Evolutionary conservation across 2,888 invertebrate species (phyloP).

Genomic region (Apamea crenata): DNA sequence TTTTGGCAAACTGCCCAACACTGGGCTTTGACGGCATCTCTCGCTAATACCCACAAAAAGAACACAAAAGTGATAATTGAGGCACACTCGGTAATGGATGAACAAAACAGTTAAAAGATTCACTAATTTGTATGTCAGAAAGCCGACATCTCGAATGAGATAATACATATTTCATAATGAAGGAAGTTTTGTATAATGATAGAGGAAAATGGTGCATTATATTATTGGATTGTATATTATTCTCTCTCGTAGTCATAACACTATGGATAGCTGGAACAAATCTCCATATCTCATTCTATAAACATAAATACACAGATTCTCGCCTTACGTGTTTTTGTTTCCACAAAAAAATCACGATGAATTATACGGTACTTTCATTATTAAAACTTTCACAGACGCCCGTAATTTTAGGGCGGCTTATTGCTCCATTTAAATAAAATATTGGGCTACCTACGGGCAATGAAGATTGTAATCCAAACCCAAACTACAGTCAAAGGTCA

Average conservation of each 20-base stretch:
- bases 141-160: constrained; percentile 43
- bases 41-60: constrained; percentile 71
- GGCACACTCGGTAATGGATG: constrained; percentile 61
- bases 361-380: not conserved
- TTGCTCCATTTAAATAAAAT: constrained; percentile 8
- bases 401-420: not conserved
- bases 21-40: constrained; percentile 75
- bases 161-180: constrained; percentile 37
- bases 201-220: not conserved
- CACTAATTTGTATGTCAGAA: constrained; percentile 49
- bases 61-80: constrained; percentile 78
- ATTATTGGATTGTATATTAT: constrained; percentile 20
- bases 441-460: not conserved
- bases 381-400: not conserved
- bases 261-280: constrained; percentile 11
- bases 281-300: constrained; percentile 1
- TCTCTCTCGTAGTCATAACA: constrained; percentile 23
- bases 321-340: not conserved
- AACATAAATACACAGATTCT: not conserved
- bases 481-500: constrained; percentile 28
- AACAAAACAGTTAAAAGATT: constrained; percentile 53
- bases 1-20: constrained; percentile 79
- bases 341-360: not conserved
- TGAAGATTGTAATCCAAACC: not conserved
- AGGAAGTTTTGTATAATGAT: not conserved